Percentiles rank a stretch among this genome's conserved stretches.
Evolutionary conservation across 2,888 invertebrate species (phyloP).

Genomic region (Drosophila lutescens): DNA sequence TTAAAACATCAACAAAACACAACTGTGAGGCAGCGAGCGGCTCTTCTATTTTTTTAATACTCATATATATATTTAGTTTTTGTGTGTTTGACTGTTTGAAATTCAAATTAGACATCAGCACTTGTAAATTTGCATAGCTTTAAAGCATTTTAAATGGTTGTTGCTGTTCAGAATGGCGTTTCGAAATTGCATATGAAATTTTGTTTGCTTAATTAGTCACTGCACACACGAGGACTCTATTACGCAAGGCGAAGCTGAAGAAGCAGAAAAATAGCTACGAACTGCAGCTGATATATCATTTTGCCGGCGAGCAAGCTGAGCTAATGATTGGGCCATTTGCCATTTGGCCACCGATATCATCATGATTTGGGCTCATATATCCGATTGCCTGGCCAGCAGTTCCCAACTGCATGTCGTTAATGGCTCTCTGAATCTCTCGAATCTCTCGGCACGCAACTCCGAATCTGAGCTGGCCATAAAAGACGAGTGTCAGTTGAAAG

Average conservation of each 20-base stretch:
- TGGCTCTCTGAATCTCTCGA: conserved; percentile 18
- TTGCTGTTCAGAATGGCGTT: conserved; percentile 59
- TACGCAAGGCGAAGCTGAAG: not conserved
- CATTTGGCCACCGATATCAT: conserved; percentile 46
- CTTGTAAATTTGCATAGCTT: conserved; percentile 74
- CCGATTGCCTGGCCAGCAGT: conserved; percentile 22
- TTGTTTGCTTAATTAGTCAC: conserved; percentile 69
- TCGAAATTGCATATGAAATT: conserved; percentile 57
- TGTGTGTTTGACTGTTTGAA: conserved; percentile 66
- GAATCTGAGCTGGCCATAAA: conserved; percentile 29
- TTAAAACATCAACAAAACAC: conserved; percentile 28
- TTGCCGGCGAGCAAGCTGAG: conserved; percentile 17
- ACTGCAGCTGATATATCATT: conserved; percentile 35
- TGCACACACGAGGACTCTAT: conserved; percentile 27
- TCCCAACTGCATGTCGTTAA: conserved; percentile 37
- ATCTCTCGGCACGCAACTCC: conserved; percentile 22
- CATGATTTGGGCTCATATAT: conserved; percentile 31
- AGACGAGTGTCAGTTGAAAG: conserved; percentile 65
- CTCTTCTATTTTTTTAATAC: conserved; percentile 23
- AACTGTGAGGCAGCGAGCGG: not conserved
- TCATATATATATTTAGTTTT: conserved; percentile 23
- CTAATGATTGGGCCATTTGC: conserved; percentile 67
- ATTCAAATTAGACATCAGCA: conserved; percentile 79
- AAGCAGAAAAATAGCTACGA: not conserved
- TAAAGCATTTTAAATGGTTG: conserved; percentile 54